Percentiles rank a stretch among this genome's conserved stretches.
These are phyloP conservation scores for Caerostris darwini DNA, from an alignment of 1,140 invertebrate genomes.

Conservation along the genomic window DNA sequence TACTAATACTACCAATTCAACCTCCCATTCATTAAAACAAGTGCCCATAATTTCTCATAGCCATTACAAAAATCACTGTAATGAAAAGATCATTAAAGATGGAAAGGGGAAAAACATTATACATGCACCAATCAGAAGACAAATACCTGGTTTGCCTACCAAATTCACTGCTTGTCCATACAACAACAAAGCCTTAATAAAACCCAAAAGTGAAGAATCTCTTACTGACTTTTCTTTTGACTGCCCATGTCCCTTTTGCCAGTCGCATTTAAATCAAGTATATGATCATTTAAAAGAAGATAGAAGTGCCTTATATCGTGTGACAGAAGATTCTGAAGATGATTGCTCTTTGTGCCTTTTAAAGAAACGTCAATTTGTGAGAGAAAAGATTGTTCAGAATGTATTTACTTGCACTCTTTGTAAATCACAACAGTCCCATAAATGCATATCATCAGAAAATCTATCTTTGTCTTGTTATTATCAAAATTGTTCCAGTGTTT, in stretches of 20 bases:
- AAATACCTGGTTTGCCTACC: conserved; percentile 48
- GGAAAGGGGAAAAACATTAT: neutral
- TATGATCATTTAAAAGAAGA: neutral
- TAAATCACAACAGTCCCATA: conserved; percentile 29
- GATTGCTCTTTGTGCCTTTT: conserved; percentile 48
- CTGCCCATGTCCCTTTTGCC: conserved; percentile 71
- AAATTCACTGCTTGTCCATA: conserved; percentile 57
- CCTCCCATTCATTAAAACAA: neutral
- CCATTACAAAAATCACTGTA: neutral
- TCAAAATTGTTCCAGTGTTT: neutral
- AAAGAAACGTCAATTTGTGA: neutral
- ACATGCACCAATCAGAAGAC: neutral
- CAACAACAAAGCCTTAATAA: conserved; percentile 37
- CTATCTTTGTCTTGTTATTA: conserved; percentile 18
- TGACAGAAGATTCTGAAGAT: conserved; percentile 35
- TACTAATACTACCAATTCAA: neutral
- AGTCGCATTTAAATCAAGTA: neutral
- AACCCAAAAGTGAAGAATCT: conserved; percentile 68
- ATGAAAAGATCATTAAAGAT: neutral
- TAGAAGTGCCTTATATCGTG: conserved; percentile 31
- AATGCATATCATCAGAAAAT: conserved; percentile 38
- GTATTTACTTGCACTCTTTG: conserved; percentile 54
- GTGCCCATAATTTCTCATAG: neutral
- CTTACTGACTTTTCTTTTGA: neutral
- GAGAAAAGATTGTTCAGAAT: neutral